phyloP scores from a whole-genome alignment of 2,797 vertebrate genomes.

The Periophthalmus magnuspinnatus region DNA sequence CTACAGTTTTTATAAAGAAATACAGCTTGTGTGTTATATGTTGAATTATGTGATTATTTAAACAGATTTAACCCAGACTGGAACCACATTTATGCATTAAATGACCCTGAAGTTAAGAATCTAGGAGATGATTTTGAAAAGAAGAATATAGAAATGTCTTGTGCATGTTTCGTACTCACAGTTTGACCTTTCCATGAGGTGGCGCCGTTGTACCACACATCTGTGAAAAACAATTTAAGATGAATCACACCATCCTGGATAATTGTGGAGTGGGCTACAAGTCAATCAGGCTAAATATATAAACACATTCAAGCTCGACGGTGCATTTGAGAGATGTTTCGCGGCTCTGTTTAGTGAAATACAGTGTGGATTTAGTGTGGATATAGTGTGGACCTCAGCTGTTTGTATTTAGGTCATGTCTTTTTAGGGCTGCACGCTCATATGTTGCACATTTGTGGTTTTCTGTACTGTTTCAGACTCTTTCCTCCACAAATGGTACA shows the following conservation, averaged over 20 bases:
- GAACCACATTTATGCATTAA: neutral
- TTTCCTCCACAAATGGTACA: conserved; percentile 14
- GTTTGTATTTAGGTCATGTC: conserved; percentile 33
- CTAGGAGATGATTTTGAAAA: too few relatives aligned
- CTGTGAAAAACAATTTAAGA: conserved; percentile 7
- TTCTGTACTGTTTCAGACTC: neutral
- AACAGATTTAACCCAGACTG: too few relatives aligned
- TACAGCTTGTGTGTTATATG: neutral
- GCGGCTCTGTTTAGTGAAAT: neutral
- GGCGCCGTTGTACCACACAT: conserved; percentile 31
- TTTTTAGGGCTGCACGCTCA: conserved; percentile 19
- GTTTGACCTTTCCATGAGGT: conserved; percentile 36
- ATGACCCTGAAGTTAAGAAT: too few relatives aligned
- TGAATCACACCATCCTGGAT: neutral
- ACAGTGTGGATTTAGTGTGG: too few relatives aligned
- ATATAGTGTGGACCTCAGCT: conserved; percentile 5
- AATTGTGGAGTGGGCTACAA: neutral
- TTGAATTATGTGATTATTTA: neutral
- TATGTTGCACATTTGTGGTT: conserved; percentile 5
- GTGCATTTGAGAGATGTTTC: neutral
- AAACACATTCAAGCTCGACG: neutral
- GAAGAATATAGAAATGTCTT: neutral
- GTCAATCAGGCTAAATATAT: too few relatives aligned
- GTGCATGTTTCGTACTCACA: neutral
- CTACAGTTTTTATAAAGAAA: too few relatives aligned